Base-by-base conservation (phyloP, 1,140 invertebrate genomes). In the Lordiphosa clarofinis region DNA sequence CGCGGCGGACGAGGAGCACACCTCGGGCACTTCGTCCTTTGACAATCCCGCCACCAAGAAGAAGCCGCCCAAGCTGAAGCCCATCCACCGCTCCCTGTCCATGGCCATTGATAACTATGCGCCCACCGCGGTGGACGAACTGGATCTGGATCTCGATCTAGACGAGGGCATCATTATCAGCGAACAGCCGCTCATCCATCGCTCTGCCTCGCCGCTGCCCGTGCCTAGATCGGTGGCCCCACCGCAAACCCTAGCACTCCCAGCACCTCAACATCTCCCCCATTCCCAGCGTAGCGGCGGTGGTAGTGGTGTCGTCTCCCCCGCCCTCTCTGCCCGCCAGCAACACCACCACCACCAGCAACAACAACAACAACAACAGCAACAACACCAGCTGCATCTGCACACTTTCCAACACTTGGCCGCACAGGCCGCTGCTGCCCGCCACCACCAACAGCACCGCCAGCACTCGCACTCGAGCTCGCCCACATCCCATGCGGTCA, bases 41-140 rank as follows among this genome's bases (percentile, higher is more conserved):
- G 87, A 88, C 33, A 88, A 87, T 84, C 81, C 87, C 40, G 87
- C 86, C 33, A 87, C 86, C 0, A 89, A 87, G 37, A 89, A 88
- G 68, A 89, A 87, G 28, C 88, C 88, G 50, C 88, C 88, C 62
- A 89, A 88, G 86, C 75, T 89, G 64, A 89, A 86, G 72, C 65
- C 86, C 64, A 86, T 88, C 47, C 86, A 88, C 42, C 82, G 88
- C 24, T 89, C 88, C 7, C 62, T 89, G 8, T 89, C 88, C 13
- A 88, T 89, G 78, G 87, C 88, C 56, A 88, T 89, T 46, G 88
- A 89, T 44, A 89, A 89, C 40, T 89, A 89, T 74, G 79, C 82
- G 21, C 87, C 86, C 46, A 43, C 70, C 24, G 59, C 68, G 21
- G 53, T 52, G 55, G 37, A 19, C 56, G 12, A 57, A 12, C 4